phyloP scores from a whole-genome alignment of 2,888 invertebrate genomes.

The Acleris literana region DNA sequence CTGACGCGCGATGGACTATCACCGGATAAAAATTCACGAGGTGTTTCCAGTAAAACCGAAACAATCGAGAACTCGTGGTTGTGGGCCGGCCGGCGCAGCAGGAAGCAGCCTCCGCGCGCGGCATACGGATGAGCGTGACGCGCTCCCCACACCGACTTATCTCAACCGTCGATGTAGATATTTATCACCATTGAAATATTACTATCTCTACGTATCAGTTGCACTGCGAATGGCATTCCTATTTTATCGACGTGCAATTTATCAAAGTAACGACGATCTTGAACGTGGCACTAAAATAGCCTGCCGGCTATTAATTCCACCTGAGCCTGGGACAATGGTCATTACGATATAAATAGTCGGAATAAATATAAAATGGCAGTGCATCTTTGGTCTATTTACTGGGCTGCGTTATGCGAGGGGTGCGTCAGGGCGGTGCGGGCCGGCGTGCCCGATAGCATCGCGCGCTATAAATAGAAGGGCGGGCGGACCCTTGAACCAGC shows the following conservation, averaged over 20 bases:
- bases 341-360: constrained; percentile 77
- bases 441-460: constrained; percentile 72
- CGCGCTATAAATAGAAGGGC: constrained; percentile 78
- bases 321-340: constrained; percentile 75
- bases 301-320: constrained; percentile 72
- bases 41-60: constrained; percentile 44
- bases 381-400: constrained; percentile 77
- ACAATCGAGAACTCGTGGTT: constrained; percentile 53
- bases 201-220: constrained; percentile 49
- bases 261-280: constrained; percentile 64
- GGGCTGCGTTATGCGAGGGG: constrained; percentile 74
- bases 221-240: constrained; percentile 50
- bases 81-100: constrained; percentile 53
- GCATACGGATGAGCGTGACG: constrained; percentile 78
- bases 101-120: constrained; percentile 73
- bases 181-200: constrained; percentile 55
- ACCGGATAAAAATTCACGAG: constrained; percentile 34
- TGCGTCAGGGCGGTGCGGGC: constrained; percentile 73
- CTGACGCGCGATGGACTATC: constrained; percentile 14
- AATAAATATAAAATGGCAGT: constrained; percentile 71
- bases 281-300: constrained; percentile 59
- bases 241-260: constrained; percentile 56
- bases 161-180: constrained; percentile 51
- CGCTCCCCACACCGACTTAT: constrained; percentile 50
- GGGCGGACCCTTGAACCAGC: constrained; percentile 80